Conservation (phyloP, 2,888 invertebrate genomes). For the Spodoptera littoralis region DNA sequence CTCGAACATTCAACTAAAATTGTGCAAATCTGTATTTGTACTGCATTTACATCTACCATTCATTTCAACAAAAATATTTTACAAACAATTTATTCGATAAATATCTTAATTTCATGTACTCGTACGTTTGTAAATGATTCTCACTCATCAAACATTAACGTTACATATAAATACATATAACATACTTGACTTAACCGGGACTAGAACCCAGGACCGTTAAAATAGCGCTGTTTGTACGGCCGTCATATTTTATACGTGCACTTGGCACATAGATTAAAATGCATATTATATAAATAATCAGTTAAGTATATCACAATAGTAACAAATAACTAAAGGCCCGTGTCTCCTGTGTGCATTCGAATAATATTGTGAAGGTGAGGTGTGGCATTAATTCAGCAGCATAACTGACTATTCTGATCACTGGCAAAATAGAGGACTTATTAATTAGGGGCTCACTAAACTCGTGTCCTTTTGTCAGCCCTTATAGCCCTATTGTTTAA, state of each 20-base stretch:
- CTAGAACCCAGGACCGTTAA: slow-evolving; percentile 19
- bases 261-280: slow-evolving; percentile 44
- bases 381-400: slow-evolving; percentile 27
- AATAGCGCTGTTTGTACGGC: slow-evolving; percentile 8
- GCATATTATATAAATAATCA: slow-evolving; percentile 52
- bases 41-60: slow-evolving; percentile 23
- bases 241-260: slow-evolving; percentile 19
- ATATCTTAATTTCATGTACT: slow-evolving; percentile 35
- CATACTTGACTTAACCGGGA: slow-evolving; percentile 19
- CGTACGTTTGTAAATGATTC: slow-evolving; percentile 36
- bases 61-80: slow-evolving; percentile 26
- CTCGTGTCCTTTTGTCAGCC: too few species aligned
- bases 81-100: slow-evolving; percentile 19
- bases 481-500: too few species aligned
- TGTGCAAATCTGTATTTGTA: slow-evolving; percentile 46
- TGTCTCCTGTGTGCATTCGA: slow-evolving; percentile 25
- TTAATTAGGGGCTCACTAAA: too few species aligned
- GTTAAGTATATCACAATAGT: slow-evolving; percentile 60
- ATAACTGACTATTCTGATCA: too few species aligned
- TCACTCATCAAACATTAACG: slow-evolving; percentile 37
- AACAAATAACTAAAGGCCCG: slow-evolving; percentile 47
- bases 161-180: slow-evolving; percentile 19
- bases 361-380: slow-evolving; percentile 29
- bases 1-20: slow-evolving; percentile 15
- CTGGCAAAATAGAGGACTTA: too few species aligned